Conservation (phyloP, 23 tunicate species). For the Styela clava region DNA sequence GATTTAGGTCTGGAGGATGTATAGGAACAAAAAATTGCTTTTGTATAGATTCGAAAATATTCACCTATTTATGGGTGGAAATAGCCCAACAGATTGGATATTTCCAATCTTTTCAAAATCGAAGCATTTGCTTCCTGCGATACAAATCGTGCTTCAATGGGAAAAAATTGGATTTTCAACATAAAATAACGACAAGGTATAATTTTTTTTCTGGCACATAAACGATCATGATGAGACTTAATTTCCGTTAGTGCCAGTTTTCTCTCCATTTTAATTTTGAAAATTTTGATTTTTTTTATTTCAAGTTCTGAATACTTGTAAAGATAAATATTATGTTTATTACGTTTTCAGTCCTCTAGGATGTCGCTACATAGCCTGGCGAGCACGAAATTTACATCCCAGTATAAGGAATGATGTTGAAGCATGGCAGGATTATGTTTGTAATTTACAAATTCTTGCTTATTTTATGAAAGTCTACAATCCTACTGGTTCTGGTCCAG, state of each 20-base stretch:
- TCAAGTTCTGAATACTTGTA: not conserved
- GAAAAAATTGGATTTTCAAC: too few relatives aligned
- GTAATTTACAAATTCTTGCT: slow-evolving; percentile 9
- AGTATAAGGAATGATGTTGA: not conserved
- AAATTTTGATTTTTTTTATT: not conserved
- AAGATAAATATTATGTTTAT: not conserved
- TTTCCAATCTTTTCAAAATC: too few relatives aligned
- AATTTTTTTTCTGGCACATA: too few relatives aligned
- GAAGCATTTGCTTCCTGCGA: too few relatives aligned
- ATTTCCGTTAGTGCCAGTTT: too few relatives aligned
- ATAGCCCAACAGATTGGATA: too few relatives aligned
- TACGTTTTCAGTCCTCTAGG: slow-evolving; percentile 16
- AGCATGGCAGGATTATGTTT: not conserved
- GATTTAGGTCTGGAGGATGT: not conserved
- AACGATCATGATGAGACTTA: too few relatives aligned
- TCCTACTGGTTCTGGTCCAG: not conserved
- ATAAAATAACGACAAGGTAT: too few relatives aligned
- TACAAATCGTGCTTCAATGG: too few relatives aligned
- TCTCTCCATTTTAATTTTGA: not conserved
- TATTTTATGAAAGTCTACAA: slow-evolving; percentile 20
- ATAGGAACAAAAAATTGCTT: too few relatives aligned
- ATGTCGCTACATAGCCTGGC: slow-evolving; percentile 17
- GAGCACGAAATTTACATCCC: slow-evolving; percentile 15
- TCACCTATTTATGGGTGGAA: too few relatives aligned
- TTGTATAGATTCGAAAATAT: too few relatives aligned